These are phyloP conservation scores for Psittacara wagleri DNA, from an alignment of 2,113 vertebrate genomes.

Conservation along the genomic window DNA sequence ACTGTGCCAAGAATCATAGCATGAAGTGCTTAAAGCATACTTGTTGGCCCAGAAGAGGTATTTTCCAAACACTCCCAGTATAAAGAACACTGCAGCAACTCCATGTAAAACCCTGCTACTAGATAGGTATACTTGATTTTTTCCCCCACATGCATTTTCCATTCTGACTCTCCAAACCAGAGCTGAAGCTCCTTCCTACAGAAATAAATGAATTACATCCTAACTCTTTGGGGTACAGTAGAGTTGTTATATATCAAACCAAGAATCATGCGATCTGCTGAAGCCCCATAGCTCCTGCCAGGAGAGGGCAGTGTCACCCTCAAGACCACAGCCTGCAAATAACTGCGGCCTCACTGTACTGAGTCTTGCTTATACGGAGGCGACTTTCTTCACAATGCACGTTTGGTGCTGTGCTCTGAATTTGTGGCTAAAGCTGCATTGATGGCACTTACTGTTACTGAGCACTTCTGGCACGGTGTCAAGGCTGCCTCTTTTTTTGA, in stretches of 20 bases:
- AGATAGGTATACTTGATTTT: neutral
- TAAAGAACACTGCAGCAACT: neutral
- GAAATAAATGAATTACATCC: neutral
- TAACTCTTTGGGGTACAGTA: neutral
- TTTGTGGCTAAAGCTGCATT: fast-evolving
- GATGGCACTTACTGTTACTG: neutral
- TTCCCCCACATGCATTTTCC: neutral
- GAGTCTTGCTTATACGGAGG: fast-evolving
- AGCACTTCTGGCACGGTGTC: neutral
- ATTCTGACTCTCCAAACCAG: neutral
- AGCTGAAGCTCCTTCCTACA: neutral
- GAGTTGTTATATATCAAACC: fast-evolving
- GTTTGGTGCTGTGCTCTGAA: fast-evolving
- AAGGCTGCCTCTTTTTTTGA: neutral
- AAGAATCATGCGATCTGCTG: fast-evolving
- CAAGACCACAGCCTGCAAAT: neutral
- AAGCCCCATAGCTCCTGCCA: neutral
- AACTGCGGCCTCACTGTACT: fast-evolving
- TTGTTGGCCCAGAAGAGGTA: neutral
- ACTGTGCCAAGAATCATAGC: neutral
- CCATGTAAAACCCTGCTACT: neutral
- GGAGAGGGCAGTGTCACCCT: constrained; percentile 17
- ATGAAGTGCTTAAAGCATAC: neutral
- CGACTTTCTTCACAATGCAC: fast-evolving
- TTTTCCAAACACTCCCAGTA: neutral